Evolutionary conservation across 2,797 vertebrate genomes (phyloP).

Genomic region (Neosilurus mollespiculum): DNA sequence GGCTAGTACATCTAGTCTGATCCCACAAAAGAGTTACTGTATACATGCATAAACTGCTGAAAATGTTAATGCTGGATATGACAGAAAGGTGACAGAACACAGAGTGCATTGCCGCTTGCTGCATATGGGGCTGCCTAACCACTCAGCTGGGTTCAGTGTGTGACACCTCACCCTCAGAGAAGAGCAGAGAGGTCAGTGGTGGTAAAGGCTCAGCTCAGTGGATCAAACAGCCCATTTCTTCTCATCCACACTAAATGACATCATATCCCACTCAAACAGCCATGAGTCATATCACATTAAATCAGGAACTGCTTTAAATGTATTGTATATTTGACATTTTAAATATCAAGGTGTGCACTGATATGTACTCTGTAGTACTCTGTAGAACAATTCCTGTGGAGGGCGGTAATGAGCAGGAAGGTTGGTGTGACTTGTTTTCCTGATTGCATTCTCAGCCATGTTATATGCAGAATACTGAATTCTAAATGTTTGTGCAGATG

Average conservation of each 20-base stretch:
- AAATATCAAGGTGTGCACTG: not conserved
- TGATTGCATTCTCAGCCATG: not conserved
- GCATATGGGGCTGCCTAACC: not conserved
- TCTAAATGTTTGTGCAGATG: not conserved
- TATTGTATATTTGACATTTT: not conserved
- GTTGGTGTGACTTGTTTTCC: not conserved
- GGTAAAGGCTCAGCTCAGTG: constrained; percentile 14
- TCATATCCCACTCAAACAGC: not conserved
- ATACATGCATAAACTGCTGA: no score
- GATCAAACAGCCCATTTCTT: constrained; percentile 10
- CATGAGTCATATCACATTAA: not conserved
- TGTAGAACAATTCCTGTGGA: not conserved
- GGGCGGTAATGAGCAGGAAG: not conserved
- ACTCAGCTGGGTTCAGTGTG: constrained; percentile 9
- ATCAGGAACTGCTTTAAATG: not conserved
- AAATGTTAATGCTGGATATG: no score
- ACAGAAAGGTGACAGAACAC: no score
- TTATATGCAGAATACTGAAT: constrained; percentile 3
- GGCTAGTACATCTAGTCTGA: no score
- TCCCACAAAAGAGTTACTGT: no score
- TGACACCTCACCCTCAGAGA: not conserved
- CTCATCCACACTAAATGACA: not conserved
- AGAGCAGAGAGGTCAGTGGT: constrained; percentile 1
- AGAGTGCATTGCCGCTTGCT: no score
- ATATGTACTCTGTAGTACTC: no score